Evolutionary conservation across 2,888 invertebrate species (phyloP).

Genomic region (Drosophila mayaguana): DNA sequence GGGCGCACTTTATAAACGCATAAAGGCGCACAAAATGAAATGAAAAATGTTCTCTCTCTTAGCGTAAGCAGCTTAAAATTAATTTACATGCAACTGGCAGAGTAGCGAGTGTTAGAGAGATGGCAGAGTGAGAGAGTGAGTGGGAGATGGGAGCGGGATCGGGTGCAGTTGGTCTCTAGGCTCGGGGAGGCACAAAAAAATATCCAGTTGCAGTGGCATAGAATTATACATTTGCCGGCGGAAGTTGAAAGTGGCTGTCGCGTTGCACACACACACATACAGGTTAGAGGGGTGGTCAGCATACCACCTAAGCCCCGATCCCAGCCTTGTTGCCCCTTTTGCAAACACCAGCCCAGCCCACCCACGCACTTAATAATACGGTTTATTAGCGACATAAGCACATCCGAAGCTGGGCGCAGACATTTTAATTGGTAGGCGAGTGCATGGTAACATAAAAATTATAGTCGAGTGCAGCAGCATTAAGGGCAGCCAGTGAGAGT

Average conservation of each 20-base stretch:
- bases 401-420: conserved; percentile 79
- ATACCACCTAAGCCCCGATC: conserved; percentile 35
- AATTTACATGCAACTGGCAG: conserved; percentile 64
- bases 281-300: conserved; percentile 38
- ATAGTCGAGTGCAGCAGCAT: conserved; percentile 64
- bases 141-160: background rate
- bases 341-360: conserved; percentile 10
- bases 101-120: background rate
- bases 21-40: conserved; percentile 54
- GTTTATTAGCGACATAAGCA: conserved; percentile 82
- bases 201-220: conserved; percentile 68
- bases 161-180: conserved; percentile 11
- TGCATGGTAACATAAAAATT: conserved; percentile 81
- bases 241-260: conserved; percentile 77
- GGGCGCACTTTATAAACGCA: conserved; percentile 35
- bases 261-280: conserved; percentile 42
- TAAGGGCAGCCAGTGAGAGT: conserved; percentile 27
- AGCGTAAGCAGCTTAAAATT: conserved; percentile 80
- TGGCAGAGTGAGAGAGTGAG: background rate
- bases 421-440: conserved; percentile 82
- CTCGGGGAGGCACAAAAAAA: conserved; percentile 21
- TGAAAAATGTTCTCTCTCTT: conserved; percentile 65
- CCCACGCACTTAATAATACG: conserved; percentile 80
- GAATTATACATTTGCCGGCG: conserved; percentile 81
- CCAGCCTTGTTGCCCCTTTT: background rate